These are phyloP conservation scores for Lanistes nyassanus DNA, from an alignment of 1,140 invertebrate species.

Conservation along the genomic window DNA sequence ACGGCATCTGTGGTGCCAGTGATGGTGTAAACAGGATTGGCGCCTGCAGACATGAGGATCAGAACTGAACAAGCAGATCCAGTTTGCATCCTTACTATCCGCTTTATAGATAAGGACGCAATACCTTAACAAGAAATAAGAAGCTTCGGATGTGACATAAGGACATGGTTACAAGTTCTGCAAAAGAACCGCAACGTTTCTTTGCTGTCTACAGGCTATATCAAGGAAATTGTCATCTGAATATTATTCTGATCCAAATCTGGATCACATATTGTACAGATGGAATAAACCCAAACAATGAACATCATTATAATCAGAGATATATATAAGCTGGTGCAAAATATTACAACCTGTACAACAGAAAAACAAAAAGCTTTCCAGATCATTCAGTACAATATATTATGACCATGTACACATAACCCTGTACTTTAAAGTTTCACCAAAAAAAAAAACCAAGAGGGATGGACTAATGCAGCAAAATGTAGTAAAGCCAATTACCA, in stretches of 20 bases:
- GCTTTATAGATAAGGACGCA: neutral
- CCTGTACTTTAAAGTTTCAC: neutral
- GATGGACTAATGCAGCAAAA: constrained; percentile 12
- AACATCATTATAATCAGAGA: too few relatives aligned
- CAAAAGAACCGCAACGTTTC: neutral
- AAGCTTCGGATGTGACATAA: neutral
- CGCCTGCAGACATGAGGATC: neutral
- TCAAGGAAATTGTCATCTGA: neutral
- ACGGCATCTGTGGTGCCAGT: neutral
- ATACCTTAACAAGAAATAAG: neutral
- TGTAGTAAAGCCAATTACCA: neutral
- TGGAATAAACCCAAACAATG: too few relatives aligned
- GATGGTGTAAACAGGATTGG: constrained; percentile 4
- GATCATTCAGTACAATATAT: neutral
- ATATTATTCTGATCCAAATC: too few relatives aligned
- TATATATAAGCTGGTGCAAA: too few relatives aligned
- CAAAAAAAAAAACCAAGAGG: constrained; percentile 1
- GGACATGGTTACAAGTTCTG: neutral
- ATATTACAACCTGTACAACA: too few relatives aligned
- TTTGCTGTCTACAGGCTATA: neutral
- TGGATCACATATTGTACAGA: too few relatives aligned
- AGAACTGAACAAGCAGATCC: neutral
- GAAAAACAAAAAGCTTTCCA: neutral
- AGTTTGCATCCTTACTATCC: too few relatives aligned
- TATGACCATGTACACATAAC: too few relatives aligned